Percentiles rank a stretch among this genome's conserved stretches.
Conservation (phyloP, 2,888 invertebrate genomes). For the Ectobius pallidus region DNA sequence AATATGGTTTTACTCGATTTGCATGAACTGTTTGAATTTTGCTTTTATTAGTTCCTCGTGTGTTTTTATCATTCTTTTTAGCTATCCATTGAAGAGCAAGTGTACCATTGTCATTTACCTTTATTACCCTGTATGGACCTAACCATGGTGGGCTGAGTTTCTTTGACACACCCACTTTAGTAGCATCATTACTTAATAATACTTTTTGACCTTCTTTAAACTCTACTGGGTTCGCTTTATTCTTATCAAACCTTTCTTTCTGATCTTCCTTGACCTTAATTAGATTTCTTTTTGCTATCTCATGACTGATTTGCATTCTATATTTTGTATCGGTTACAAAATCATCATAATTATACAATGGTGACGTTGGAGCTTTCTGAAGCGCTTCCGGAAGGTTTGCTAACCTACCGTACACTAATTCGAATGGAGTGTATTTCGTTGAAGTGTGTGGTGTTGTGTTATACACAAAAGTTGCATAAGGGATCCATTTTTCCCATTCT, state of each 20-base stretch:
- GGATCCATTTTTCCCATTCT: conserved; percentile 3
- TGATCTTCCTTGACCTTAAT: background rate
- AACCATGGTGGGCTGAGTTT: no score
- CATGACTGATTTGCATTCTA: background rate
- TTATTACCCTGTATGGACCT: no score
- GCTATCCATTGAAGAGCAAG: no score
- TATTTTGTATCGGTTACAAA: background rate
- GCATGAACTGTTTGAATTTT: background rate
- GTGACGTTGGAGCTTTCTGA: background rate
- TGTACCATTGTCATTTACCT: no score
- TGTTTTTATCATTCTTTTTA: background rate
- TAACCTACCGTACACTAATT: background rate
- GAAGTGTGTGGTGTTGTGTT: conserved; percentile 1
- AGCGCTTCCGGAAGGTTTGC: conserved; percentile 10
- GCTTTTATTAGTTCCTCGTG: no score
- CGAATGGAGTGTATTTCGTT: conserved; percentile 15
- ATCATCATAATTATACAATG: background rate
- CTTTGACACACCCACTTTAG: no score
- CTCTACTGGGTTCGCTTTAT: background rate
- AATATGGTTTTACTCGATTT: background rate
- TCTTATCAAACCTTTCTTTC: background rate
- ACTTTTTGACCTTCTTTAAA: background rate
- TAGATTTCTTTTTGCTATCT: background rate
- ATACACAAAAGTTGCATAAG: background rate
- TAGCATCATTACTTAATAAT: no score